Evolutionary conservation across 2,113 vertebrate species (phyloP), one percentile per base, ranked within the genome.

Genomic region (Herpailurus yagouaroundi): DNA sequence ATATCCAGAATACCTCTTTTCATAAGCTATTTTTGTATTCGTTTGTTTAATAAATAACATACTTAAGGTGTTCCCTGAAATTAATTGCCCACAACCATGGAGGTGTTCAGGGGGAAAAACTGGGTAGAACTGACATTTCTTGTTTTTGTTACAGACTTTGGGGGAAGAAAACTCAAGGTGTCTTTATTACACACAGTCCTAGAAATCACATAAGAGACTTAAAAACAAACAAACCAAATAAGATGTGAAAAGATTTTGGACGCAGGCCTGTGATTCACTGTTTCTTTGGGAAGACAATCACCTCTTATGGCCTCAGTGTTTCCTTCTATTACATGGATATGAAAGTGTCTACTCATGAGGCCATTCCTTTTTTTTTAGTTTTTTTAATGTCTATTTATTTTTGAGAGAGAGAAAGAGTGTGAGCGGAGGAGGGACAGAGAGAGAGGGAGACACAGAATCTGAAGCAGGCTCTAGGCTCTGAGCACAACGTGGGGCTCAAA

Each of bases 1-100:
- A 29, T 79, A 68, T 29, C 71, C 69, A 16, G 80, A 89, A n/a
- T 57, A 80, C 2, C 25, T 91, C 48, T 33, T 94, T 57, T 64
- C 21, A 91, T 48, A 94, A 55, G 33, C 27, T 76, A 13, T 33
- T 82, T 79, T 76, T 57, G 33, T 77, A 74, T 93, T 66, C 36
- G 23, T 93, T 95, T 66, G 23, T 89, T 95, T 52, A 52, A 76
- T 55, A 91, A 91, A 76, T 57, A 91, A 19, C n/a, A 48, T 68
- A 80, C 29, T 74, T 89, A 36, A 21, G 6, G 13, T 10, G n/a
- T 41, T 83, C 31, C 48, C n/a, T 68, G 55, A 63, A 91, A 89
- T 55, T 45, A 81, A 69, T 9, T 55, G 4, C 36, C 60, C 41
- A 80, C 25, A 19, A 3, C 16, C 50, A 14, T 5, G 7, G 29